Evolutionary conservation across 2,797 vertebrate species (phyloP), one percentile per base, ranked within the genome.

Genomic region (Smutsia gigantea): DNA sequence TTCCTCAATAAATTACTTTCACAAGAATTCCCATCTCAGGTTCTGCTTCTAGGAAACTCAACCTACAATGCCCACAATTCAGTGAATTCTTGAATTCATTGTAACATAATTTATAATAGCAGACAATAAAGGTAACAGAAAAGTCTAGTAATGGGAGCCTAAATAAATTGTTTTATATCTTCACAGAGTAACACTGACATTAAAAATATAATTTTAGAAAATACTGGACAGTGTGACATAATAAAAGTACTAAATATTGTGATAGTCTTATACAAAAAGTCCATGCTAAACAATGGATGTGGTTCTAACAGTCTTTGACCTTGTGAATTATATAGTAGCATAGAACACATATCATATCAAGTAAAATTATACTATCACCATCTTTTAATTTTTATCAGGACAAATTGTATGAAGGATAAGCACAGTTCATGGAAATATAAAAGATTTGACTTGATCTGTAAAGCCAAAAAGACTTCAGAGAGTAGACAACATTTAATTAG

Each of bases 141-240:
- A 77, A 89, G 31, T 81, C 6, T 55, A 94, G 71, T 75, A 31
- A 63, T 10, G 31, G 51, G 19, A 3, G 29, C 29, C 55, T 64
- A 95, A 95, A 87, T 66, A 95, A 93, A 75, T 23, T 4, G 4
- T 55, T 68, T 77, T 49, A 34, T 79, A 49, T 74, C 29, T 75
- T 86, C 21, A 64, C 6, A 79, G 49, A 94, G 77, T 69, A 68
- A 86, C 11, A 59, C 5, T 85, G 49, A 69, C 15, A 74, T 85
- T 86, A 29, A 92, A 93, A 96, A 79, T 25, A 74, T 63, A 71
- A 85, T 84, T 88, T 95, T 88, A 63, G 39, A 77, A 95, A 95
- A 83, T 49, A 78, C 27, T 57, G 49, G 23, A 51, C 2, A 55
- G n/a, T 63, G 29, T 55, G 11, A 75, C 12, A 66, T 31, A 46